A percentile compares a stretch with the other conserved stretches of the same genome.
Evolutionary conservation across 2,113 vertebrate species (phyloP).

Genomic region (Saccopteryx bilineata): DNA sequence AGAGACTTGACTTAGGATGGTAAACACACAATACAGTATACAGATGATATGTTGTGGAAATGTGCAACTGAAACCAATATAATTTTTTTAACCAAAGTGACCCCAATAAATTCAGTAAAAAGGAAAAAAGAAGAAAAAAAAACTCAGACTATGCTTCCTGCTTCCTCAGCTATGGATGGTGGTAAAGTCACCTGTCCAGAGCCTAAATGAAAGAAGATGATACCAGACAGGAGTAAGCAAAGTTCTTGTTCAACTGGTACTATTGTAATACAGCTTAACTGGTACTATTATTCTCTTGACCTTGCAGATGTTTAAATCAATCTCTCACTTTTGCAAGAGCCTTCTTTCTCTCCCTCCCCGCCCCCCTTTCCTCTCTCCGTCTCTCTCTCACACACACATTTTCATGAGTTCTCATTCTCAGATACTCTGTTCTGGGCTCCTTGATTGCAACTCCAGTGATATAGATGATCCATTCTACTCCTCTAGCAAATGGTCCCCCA

Average conservation of each 20-base stretch:
- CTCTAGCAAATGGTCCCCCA: not conserved
- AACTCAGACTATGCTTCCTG: not conserved
- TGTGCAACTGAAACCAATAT: too few species aligned
- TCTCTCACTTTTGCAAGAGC: not conserved
- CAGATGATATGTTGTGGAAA: too few species aligned
- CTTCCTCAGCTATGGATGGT: not conserved
- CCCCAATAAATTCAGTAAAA: too few species aligned
- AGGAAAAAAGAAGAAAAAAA: too few species aligned
- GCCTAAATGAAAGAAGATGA: not conserved
- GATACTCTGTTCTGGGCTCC: not conserved
- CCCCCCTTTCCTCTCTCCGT: not conserved
- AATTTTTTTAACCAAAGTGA: too few species aligned
- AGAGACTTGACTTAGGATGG: too few species aligned
- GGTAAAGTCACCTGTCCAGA: not conserved
- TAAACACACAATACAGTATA: too few species aligned
- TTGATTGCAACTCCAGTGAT: not conserved
- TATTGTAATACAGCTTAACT: not conserved
- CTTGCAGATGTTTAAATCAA: not conserved
- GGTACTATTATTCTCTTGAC: not conserved
- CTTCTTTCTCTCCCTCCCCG: not conserved
- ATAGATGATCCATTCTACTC: not conserved
- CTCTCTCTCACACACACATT: not conserved
- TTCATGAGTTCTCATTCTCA: conserved; percentile 19
- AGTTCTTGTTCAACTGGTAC: not conserved
- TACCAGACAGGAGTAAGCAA: not conserved